phyloP scores from a whole-genome alignment of 1,140 invertebrate genomes.

The Agrypnia vestita region DNA sequence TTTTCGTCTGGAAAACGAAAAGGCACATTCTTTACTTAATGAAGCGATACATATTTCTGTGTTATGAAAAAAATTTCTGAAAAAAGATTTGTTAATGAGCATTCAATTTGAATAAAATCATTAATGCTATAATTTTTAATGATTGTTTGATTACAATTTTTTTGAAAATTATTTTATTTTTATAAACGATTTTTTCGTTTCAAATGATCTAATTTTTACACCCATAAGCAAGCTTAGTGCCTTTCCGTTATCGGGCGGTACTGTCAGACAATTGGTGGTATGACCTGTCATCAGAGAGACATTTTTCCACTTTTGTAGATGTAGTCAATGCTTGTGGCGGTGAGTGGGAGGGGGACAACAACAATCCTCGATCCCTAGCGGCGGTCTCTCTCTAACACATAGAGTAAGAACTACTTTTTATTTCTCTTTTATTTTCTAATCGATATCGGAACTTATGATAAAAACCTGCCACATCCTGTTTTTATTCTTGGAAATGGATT shows the following conservation, averaged over 20 bases:
- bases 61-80: too few relatives aligned
- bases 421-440: slow-evolving; percentile 51
- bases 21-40: too few relatives aligned
- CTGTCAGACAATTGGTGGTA: slow-evolving; percentile 37
- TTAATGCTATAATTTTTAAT: neutral
- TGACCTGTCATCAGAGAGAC: slow-evolving; percentile 45
- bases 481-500: neutral
- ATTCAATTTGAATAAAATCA: too few relatives aligned
- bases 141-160: too few relatives aligned
- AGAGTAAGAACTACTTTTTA: slow-evolving; percentile 69
- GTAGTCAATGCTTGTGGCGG: slow-evolving; percentile 86
- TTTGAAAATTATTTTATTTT: too few relatives aligned
- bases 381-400: slow-evolving; percentile 73
- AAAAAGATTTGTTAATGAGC: too few relatives aligned
- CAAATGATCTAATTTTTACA: neutral
- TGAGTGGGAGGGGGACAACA: slow-evolving; percentile 76
- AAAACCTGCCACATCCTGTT: neutral
- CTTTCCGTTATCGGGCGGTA: slow-evolving; percentile 29
- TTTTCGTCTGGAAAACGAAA: too few relatives aligned
- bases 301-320: slow-evolving; percentile 78
- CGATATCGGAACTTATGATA: slow-evolving; percentile 25
- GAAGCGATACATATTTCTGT: too few relatives aligned
- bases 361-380: slow-evolving; percentile 69
- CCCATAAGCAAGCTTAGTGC: neutral
- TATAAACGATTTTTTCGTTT: too few relatives aligned